Conservation (phyloP, 2,113 vertebrate species). For the Gymnocephalus cernua region DNA sequence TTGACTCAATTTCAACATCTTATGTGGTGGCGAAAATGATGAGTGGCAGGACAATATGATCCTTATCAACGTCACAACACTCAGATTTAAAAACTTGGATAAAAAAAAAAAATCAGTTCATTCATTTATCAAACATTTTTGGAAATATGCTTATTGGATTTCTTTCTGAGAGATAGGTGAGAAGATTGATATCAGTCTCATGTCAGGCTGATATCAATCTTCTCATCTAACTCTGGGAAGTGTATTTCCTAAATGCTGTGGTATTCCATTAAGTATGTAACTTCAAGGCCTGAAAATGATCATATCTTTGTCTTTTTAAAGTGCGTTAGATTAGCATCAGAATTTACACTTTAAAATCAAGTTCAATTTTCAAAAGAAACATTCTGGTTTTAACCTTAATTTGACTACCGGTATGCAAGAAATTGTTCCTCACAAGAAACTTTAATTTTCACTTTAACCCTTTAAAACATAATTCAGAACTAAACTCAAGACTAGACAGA, state of each 20-base stretch:
- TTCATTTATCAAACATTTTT: neutral
- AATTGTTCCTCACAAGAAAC: slow-evolving; percentile 15
- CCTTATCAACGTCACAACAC: neutral
- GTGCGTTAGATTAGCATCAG: neutral
- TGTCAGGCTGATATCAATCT: neutral
- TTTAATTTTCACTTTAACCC: slow-evolving; percentile 25
- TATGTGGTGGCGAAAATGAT: neutral
- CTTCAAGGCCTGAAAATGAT: neutral
- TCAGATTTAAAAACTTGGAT: neutral
- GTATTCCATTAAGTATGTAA: neutral
- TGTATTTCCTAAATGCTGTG: no score
- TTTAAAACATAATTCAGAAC: slow-evolving; percentile 25
- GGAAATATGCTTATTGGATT: neutral
- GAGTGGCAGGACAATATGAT: neutral
- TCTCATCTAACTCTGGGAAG: neutral
- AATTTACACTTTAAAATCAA: neutral
- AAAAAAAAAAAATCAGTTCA: neutral
- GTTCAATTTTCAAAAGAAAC: neutral
- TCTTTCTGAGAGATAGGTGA: neutral
- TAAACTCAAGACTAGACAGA: slow-evolving; percentile 3
- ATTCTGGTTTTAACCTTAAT: neutral
- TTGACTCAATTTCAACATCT: neutral
- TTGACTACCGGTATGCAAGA: neutral
- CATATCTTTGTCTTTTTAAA: neutral
- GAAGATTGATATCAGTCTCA: neutral